These are phyloP conservation scores for Heterotis niloticus DNA, from an alignment of 2,113 vertebrate genomes.

Conservation along the genomic window DNA sequence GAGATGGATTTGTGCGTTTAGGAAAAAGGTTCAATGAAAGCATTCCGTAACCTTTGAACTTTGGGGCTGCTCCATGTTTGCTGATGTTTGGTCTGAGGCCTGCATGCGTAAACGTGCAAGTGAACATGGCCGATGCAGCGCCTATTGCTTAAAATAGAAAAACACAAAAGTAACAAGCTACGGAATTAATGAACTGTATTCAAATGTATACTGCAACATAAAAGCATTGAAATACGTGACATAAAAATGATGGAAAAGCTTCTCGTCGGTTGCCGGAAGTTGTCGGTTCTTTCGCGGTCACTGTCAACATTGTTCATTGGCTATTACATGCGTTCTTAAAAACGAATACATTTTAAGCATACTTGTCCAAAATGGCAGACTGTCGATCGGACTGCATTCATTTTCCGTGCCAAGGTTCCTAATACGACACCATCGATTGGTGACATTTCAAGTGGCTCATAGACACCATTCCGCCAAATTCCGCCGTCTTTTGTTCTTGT, in stretches of 20 bases:
- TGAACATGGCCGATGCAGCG: too few species aligned
- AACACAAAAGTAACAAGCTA: not conserved
- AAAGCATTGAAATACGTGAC: not conserved
- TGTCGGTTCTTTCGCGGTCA: not conserved
- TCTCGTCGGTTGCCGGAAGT: too few species aligned
- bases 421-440: slow-evolving; percentile 43
- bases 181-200: not conserved
- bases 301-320: not conserved
- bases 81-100: not conserved
- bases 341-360: slow-evolving; percentile 25
- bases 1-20: slow-evolving; percentile 2
- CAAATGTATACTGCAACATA: not conserved
- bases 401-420: slow-evolving; percentile 29
- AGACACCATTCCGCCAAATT: not conserved
- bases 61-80: not conserved
- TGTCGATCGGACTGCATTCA: slow-evolving; percentile 38
- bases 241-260: not conserved
- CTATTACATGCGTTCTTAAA: not conserved
- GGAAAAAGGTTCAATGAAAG: not conserved
- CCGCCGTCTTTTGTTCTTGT: not conserved
- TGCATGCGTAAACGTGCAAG: too few species aligned
- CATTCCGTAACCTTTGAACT: not conserved
- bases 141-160: not conserved
- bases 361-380: slow-evolving; percentile 21
- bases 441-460: slow-evolving; percentile 24